A percentile compares a stretch with the other conserved stretches of the same genome.
Conservation (phyloP, 2,888 invertebrate genomes). For the Chymomyza fuscimana region DNA sequence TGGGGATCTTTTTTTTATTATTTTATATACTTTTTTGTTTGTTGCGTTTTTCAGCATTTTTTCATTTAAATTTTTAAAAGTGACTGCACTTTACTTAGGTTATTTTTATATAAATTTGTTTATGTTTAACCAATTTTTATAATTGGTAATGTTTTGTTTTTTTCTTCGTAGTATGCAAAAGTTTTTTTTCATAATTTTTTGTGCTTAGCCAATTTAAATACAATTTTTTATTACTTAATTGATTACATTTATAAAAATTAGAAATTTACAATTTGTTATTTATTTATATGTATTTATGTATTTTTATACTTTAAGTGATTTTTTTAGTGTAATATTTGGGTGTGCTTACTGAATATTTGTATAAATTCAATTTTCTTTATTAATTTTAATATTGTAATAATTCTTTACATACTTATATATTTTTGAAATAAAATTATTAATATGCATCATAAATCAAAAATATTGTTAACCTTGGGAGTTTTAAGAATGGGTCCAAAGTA, state of each 20-base stretch:
- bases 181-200: constrained; percentile 9
- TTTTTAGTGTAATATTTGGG: neutral
- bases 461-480: no score
- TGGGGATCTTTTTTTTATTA: constrained; percentile 68
- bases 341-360: constrained; percentile 1
- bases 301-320: neutral
- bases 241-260: constrained; percentile 30
- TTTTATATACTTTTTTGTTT: constrained; percentile 46
- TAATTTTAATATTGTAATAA: neutral
- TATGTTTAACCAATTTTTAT: constrained; percentile 53
- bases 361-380: neutral
- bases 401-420: neutral
- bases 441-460: no score
- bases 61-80: constrained; percentile 22
- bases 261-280: constrained; percentile 12
- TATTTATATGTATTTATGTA: constrained; percentile 6
- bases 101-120: constrained; percentile 55
- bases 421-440: no score
- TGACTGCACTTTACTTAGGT: constrained; percentile 6
- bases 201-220: constrained; percentile 19
- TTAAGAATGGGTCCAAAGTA: neutral
- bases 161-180: constrained; percentile 5
- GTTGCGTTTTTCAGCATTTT: constrained; percentile 48
- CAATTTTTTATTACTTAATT: constrained; percentile 30
- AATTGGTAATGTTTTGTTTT: constrained; percentile 5